Evolutionary conservation across 1,140 invertebrate species (phyloP), one percentile per base, ranked within the genome.

Genomic region (Steinernema khuongi): DNA sequence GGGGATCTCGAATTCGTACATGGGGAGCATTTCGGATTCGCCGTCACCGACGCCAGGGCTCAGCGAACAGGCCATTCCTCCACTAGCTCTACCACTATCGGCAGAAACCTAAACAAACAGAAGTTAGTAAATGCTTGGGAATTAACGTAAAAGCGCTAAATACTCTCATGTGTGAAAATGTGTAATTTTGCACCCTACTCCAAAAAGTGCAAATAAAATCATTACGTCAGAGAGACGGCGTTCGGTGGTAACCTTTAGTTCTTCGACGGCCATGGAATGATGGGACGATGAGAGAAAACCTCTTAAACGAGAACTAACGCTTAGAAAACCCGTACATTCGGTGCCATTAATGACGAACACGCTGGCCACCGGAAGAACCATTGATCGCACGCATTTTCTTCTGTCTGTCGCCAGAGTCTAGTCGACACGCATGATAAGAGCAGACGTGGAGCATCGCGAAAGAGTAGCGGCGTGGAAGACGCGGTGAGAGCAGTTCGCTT

Each of bases 1-100:
- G 22, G 84, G 84, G 41, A 84, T 80, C 67, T 84, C 83, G 70
- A 84, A 84, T 68, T 84, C 83, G 75, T 84, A 84, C 71, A 84
- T 80, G n/a, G 83, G 81, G 30, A 76, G 31, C 22, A 29, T 41
- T 1, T 74, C 76, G 0, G 29, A 30, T n/a, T 77, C 68, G n/a
- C 26, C 44, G 43, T 44, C 69, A 32, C 33, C 71, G 36, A 74
- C 72, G 67, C 71, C 68, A 11, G 68, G 68, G 31, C 32, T 74
- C 71, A 75, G 66, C 33, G 76, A 76, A n/a, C 71, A 78, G 28
- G 77, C 71, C 17, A 78, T 44, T 18, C 77, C 77, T 22, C 77
- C 77, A 43, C 75, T 78, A 43, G 77, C 77, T 7, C 77, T n/a
- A 29, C 77, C 77, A 33, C 73, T 75, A 33, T 78, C 77, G 41